Conservation (phyloP, 2,797 vertebrate genomes). For the Lindbergichthys nudifrons region DNA sequence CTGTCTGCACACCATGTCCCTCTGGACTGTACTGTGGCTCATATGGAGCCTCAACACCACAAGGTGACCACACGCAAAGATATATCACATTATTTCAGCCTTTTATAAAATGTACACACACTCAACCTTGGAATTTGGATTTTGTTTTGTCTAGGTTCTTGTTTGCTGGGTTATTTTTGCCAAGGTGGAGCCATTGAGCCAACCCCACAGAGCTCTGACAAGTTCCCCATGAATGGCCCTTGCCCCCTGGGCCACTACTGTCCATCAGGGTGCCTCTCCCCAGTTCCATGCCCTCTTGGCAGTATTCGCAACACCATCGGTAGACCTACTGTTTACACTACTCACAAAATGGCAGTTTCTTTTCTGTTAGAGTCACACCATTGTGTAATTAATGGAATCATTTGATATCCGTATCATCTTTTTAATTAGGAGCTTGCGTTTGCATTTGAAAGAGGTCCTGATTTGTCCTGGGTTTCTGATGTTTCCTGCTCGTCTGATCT, state of each 20-base stretch:
- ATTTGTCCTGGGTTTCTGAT: neutral
- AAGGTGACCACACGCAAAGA: constrained; percentile 80
- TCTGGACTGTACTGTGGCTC: constrained; percentile 87
- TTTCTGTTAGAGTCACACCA: neutral
- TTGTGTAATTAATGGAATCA: neutral
- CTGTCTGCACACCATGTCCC: constrained; percentile 88
- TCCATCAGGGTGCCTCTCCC: constrained; percentile 84
- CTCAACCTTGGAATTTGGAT: neutral
- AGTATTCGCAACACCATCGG: constrained; percentile 88
- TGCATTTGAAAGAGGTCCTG: neutral
- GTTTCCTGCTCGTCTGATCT: constrained; percentile 4
- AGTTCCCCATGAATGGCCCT: constrained; percentile 84
- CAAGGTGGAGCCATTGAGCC: constrained; percentile 85
- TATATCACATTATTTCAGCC: neutral
- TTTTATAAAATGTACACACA: neutral
- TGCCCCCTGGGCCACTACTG: constrained; percentile 92
- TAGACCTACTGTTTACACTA: constrained; percentile 63
- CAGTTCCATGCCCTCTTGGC: constrained; percentile 88
- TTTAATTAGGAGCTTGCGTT: neutral
- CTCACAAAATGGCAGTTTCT: neutral
- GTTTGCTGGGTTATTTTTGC: constrained; percentile 90
- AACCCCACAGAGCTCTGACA: constrained; percentile 76
- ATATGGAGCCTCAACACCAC: constrained; percentile 86
- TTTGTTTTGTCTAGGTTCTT: constrained; percentile 80
- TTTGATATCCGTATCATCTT: neutral